These are phyloP conservation scores for Tanypteryx hageni DNA, from an alignment of 2,888 invertebrate species.

Conservation along the genomic window DNA sequence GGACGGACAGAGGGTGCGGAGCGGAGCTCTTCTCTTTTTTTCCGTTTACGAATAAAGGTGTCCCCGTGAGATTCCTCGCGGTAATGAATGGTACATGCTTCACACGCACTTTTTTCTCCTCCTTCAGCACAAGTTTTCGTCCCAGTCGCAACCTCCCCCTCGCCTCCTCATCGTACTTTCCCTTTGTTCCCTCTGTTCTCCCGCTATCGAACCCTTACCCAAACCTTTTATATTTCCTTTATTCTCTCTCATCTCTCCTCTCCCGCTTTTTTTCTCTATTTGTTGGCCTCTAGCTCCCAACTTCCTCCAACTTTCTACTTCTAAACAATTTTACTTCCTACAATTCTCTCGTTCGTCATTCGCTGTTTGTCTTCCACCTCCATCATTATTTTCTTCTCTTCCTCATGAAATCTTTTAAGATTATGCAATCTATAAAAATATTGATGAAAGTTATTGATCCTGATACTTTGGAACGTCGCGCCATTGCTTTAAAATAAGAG, in stretches of 20 bases:
- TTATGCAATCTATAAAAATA: no score
- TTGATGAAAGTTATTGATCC: no score
- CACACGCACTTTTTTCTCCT: neutral
- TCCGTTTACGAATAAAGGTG: slow-evolving; percentile 18
- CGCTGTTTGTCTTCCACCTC: no score
- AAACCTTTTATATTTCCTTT: neutral
- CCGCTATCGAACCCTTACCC: neutral
- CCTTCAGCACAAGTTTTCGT: neutral
- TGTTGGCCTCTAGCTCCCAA: neutral
- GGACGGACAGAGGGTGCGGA: neutral
- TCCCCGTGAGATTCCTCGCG: neutral
- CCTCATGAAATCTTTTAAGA: no score
- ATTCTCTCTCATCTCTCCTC: neutral
- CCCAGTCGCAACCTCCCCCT: neutral
- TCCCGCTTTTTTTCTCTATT: neutral
- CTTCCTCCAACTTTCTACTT: neutral
- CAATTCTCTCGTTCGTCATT: no score
- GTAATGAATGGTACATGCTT: slow-evolving; percentile 1
- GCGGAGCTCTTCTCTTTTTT: neutral
- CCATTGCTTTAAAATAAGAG: no score
- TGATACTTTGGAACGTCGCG: no score
- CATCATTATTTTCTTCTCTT: no score
- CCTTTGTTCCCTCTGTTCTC: neutral
- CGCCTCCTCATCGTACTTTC: neutral
- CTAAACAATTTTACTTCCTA: no score